Percentiles rank a stretch among this genome's conserved stretches.
Evolutionary conservation across 2,113 vertebrate species (phyloP).

Genomic region (Odocoileus hemionus): DNA sequence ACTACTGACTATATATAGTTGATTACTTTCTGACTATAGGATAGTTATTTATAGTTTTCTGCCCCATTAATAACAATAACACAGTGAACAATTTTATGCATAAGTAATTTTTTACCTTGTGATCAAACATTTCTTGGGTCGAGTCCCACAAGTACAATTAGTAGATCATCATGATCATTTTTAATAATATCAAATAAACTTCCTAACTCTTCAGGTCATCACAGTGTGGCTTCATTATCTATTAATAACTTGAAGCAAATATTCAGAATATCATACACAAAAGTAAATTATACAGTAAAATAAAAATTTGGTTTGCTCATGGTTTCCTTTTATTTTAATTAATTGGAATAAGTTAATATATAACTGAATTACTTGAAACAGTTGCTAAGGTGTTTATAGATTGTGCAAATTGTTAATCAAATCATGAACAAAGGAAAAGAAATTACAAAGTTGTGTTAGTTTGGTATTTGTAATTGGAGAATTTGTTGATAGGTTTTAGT

Average conservation of each 20-base stretch:
- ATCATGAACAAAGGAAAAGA: neutral
- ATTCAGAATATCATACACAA: neutral
- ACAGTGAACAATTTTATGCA: constrained; percentile 6
- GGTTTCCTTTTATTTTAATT: constrained; percentile 37
- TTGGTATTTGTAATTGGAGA: constrained; percentile 19
- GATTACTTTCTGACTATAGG: neutral
- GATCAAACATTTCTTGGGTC: neutral
- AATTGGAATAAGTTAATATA: neutral
- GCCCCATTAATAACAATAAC: neutral
- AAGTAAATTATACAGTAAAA: neutral
- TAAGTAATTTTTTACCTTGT: constrained; percentile 8
- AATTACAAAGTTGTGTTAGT: neutral
- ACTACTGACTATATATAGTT: neutral
- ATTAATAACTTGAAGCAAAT: neutral
- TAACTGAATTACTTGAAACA: constrained; percentile 10
- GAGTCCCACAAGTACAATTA: neutral
- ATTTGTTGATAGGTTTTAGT: constrained; percentile 8
- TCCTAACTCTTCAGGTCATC: neutral
- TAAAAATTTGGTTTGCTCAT: neutral
- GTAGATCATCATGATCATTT: neutral
- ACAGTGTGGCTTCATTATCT: neutral
- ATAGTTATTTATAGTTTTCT: neutral
- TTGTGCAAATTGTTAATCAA: neutral
- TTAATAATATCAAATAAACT: neutral
- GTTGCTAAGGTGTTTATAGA: neutral